Conservation (phyloP, 2,888 invertebrate genomes). For the Nowickia ferox region DNA sequence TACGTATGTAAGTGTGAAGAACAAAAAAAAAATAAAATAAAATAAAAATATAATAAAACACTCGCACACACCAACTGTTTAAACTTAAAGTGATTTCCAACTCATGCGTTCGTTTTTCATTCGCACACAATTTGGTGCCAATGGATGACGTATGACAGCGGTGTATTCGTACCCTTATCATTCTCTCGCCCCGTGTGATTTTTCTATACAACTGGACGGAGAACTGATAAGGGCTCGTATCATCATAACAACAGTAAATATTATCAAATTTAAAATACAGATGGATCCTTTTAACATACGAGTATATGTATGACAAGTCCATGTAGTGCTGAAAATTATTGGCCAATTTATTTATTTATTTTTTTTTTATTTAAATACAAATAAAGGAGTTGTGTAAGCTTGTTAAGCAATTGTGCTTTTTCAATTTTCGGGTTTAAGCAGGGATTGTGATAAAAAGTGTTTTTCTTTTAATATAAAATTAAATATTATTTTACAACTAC, state of each 20-base stretch:
- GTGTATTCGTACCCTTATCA: conserved; percentile 93
- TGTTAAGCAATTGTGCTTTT: neutral
- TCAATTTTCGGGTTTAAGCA: too few species aligned
- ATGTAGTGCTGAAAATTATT: conserved; percentile 8
- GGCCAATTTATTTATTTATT: neutral
- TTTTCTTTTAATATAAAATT: too few species aligned
- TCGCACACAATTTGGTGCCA: conserved; percentile 53
- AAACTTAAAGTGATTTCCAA: conserved; percentile 41
- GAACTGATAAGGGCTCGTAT: conserved; percentile 98
- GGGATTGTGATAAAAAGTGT: too few species aligned
- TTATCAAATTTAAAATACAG: conserved; percentile 1
- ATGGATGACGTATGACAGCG: conserved; percentile 75
- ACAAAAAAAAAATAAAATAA: conserved; percentile 1
- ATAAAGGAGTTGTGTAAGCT: neutral
- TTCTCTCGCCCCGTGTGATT: conserved; percentile 94
- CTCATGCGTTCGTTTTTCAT: conserved; percentile 22
- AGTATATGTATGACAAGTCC: neutral
- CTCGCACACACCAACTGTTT: conserved; percentile 17
- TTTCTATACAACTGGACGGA: conserved; percentile 95
- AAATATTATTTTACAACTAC: too few species aligned
- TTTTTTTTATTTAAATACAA: neutral
- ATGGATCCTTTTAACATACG: neutral
- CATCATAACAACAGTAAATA: conserved; percentile 82
- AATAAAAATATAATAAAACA: neutral
- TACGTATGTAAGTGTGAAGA: neutral